Evolutionary conservation across 2,888 invertebrate genomes (phyloP), one percentile per base, ranked within the genome.

Genomic region (Subacronicta megacephala): DNA sequence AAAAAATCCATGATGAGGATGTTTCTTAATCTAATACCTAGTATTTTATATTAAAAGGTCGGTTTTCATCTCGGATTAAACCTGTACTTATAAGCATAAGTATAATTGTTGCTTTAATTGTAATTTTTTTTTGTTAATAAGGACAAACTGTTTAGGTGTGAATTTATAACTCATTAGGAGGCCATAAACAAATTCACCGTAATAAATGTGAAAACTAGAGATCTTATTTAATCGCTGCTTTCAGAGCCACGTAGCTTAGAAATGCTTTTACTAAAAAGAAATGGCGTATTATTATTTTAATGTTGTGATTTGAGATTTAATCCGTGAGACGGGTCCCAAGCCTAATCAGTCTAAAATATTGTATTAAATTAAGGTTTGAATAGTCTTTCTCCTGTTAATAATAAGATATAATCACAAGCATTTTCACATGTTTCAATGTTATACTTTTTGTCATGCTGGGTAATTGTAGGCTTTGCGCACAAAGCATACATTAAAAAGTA

Each of bases 231-330:
- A 55, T 56, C 46, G 33, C 56, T 47, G 18, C 18, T 57, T 38
- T 49, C 17, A 9, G 20, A 63, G 51, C 37, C 44, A 7, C 7
- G 20, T 17, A 40, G 15, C 17, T 42, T 16, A 29, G n/a, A 38
- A 13, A 29, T 20, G 35, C 57, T 70, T 63, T 65, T 63, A 52
- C 65, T 51, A 29, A 10, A 18, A 70, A 52, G 29, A 66, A 63
- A 65, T 65, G 9, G 46, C 16, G 17, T 41, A 52, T 62, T 58
- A 53, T 57, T 63, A 18, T 62, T n/a, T n/a, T n/a, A n/a, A n/a
- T n/a, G n/a, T n/a, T n/a, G n/a, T n/a, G n/a, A n/a, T n/a, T n/a
- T 17, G 74, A 71, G 71, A 74, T 71, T 61, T 68, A 54, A 63
- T 58, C 60, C 65, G 71, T 71, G 74, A 33, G 71, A 76, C 61